Percentiles rank a stretch among this genome's conserved stretches.
phyloP scores from a whole-genome alignment of 64 coral and sea anemone genomes.

The Montipora cactus region DNA sequence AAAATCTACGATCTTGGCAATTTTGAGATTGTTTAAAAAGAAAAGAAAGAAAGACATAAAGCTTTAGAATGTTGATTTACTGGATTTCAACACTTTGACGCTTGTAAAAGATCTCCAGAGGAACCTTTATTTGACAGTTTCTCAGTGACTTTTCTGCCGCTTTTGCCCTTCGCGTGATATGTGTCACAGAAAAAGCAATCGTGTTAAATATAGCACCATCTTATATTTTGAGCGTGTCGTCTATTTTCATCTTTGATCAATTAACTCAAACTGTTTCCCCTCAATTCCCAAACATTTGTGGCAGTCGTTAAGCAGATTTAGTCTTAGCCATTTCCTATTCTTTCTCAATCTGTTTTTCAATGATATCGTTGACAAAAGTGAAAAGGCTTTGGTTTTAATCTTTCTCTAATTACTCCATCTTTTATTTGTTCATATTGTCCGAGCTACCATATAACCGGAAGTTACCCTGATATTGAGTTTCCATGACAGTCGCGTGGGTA shows the following conservation, averaged over 20 bases:
- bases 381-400: background rate
- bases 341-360: conserved; percentile 10
- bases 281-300: background rate
- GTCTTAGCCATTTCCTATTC: conserved; percentile 2
- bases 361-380: background rate
- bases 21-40: background rate
- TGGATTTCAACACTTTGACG: background rate
- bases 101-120: background rate
- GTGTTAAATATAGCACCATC: conserved; percentile 42
- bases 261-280: background rate
- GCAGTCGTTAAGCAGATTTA: conserved; percentile 4
- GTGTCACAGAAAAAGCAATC: background rate
- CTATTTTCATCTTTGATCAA: conserved; percentile 9
- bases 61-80: too few species aligned
- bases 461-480: background rate
- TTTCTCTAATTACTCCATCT: background rate
- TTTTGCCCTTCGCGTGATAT: conserved; percentile 21
- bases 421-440: background rate
- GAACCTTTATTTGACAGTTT: background rate
- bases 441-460: conserved; percentile 28
- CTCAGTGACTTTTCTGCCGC: background rate
- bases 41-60: background rate
- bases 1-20: background rate
- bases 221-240: background rate
- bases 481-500: background rate